These are phyloP conservation scores for Myrmecophaga tridactyla DNA, from an alignment of 2,113 vertebrate species.

Conservation along the genomic window DNA sequence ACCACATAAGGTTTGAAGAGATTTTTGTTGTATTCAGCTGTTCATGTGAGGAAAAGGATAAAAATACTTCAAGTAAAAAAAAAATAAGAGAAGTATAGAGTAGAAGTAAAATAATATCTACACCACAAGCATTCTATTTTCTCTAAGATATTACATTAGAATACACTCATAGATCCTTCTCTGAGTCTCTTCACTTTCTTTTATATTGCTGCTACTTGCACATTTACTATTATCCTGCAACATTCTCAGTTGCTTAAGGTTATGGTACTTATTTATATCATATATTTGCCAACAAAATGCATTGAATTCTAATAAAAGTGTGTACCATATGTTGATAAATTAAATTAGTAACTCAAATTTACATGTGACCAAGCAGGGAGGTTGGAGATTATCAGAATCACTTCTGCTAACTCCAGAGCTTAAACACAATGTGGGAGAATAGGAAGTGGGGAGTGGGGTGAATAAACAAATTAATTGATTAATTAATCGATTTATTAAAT, in stretches of 20 bases:
- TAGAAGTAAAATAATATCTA: background rate
- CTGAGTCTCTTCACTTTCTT: background rate
- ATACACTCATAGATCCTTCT: background rate
- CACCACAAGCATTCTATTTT: background rate
- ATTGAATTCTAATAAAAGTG: background rate
- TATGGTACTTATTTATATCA: background rate
- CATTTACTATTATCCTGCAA: background rate
- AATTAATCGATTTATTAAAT: background rate
- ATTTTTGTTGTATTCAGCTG: background rate
- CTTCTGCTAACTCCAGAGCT: background rate
- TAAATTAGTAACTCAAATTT: background rate
- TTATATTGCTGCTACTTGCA: background rate
- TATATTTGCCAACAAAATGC: background rate
- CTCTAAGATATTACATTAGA: background rate
- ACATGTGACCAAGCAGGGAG: background rate
- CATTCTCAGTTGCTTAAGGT: background rate
- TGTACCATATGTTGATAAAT: background rate
- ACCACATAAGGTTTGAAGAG: background rate
- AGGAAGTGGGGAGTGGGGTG: accelerated
- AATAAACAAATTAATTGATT: background rate
- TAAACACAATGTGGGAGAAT: background rate
- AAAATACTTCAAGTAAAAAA: background rate
- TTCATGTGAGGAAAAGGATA: background rate
- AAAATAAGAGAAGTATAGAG: background rate
- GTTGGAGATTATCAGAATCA: background rate